These are phyloP conservation scores for Thaumatotibia leucotreta DNA, from an alignment of 1,140 invertebrate genomes.

Conservation along the genomic window DNA sequence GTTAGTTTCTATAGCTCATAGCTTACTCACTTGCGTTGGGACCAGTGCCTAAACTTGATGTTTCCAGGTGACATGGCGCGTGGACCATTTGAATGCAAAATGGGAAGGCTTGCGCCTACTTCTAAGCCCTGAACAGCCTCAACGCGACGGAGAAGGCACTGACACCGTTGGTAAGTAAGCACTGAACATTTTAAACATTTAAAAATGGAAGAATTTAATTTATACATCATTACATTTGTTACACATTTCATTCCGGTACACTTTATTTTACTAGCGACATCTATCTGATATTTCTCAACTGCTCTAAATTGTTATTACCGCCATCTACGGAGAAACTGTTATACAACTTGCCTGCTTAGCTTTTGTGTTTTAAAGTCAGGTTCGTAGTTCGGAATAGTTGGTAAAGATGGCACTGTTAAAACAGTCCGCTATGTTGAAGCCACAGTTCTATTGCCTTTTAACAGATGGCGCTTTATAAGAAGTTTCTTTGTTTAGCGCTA, in stretches of 20 bases:
- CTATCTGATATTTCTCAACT: not conserved
- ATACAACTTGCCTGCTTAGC: not conserved
- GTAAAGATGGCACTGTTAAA: not conserved
- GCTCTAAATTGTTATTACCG: not conserved
- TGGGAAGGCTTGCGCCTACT: slow-evolving; percentile 81
- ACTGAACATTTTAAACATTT: not conserved
- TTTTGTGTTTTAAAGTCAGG: not conserved
- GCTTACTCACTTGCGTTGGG: too few species aligned
- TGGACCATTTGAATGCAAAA: slow-evolving; percentile 83
- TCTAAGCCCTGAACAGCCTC: slow-evolving; percentile 58
- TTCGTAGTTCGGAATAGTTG: not conserved
- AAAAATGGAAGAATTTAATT: too few species aligned
- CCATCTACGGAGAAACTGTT: not conserved
- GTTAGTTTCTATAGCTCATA: too few species aligned
- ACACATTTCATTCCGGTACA: too few species aligned
- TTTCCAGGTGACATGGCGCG: slow-evolving; percentile 82
- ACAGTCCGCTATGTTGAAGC: not conserved
- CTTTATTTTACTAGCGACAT: too few species aligned
- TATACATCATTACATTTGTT: too few species aligned
- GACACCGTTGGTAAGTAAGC: slow-evolving; percentile 58
- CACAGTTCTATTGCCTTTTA: not conserved
- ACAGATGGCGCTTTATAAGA: not conserved
- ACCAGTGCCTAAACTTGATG: not conserved
- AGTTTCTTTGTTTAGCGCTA: not conserved
- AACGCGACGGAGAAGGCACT: slow-evolving; percentile 44